Evolutionary conservation across 2,888 invertebrate genomes (phyloP), one percentile per base, ranked within the genome.

Genomic region (Clitarchus hookeri): DNA sequence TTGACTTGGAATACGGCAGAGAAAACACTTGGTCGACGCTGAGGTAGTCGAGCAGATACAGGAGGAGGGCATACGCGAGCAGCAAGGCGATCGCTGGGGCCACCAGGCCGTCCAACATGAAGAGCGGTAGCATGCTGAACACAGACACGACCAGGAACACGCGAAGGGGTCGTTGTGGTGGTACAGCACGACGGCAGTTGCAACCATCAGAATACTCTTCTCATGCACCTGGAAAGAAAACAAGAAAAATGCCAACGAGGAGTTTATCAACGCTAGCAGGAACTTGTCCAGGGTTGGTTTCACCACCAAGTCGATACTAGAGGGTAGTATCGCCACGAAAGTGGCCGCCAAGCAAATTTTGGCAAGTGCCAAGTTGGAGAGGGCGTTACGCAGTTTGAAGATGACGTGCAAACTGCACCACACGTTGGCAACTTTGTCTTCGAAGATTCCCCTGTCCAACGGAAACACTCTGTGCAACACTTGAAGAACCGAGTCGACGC

Each of bases 171-270:
- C 95, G 88, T 94, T 93, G 0, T 95, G 94, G 87, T 97, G 94
- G 88, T 97, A 93, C 84, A 97, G 91, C n/a, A 95, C 91, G 1
- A 96, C 95, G 0, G 97, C 97, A 86, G 96, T 91, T 0, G 97
- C 96, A 0, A 94, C 96, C 19, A 99, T 91, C 23, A 99, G 93
- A 90, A 99, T 98, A 6, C 96, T 96, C 91, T 99, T 99, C 90
- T 99, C 99, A 91, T 99, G 99, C 48, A 99, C 99, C 94, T 99
- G 99, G 92, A 96, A 99, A n/a, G 99, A 99, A 91, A 99, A 98
- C 77, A 99, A 92, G 91, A 98, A 99, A 92, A 99, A 99, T 1
- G 96, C 95, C 84, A 99, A 91, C 0, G 99, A 96, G 3, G 96
- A 95, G 91, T 97, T 98, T 23, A 98, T 95, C 86, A 98, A 92